Conservation (phyloP, 2,113 vertebrate species). For the Nothocercus nigrocapillus region DNA sequence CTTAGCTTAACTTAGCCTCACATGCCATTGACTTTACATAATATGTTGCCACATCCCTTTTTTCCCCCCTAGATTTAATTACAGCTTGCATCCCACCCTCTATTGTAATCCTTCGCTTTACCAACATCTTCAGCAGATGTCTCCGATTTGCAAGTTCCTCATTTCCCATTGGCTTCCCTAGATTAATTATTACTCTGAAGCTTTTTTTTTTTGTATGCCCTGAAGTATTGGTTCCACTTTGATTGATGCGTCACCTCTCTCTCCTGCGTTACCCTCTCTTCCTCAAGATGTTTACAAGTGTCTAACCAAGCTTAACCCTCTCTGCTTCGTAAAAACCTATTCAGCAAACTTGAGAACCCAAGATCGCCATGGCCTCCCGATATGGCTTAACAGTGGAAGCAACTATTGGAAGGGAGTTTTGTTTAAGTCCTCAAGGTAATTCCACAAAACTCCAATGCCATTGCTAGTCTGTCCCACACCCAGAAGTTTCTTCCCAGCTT, state of each 20-base stretch:
- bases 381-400: background rate
- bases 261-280: background rate
- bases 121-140: background rate
- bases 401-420: background rate
- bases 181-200: background rate
- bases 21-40: background rate
- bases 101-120: conserved; percentile 24
- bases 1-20: background rate
- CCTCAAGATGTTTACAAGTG: background rate
- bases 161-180: background rate
- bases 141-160: background rate
- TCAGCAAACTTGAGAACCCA: background rate
- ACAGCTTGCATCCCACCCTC: background rate
- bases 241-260: background rate
- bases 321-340: background rate
- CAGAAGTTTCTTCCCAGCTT: background rate
- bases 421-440: background rate
- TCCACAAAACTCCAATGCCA: background rate
- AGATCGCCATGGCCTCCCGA: background rate
- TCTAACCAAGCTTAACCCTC: background rate
- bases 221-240: background rate
- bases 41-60: background rate
- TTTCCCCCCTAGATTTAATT: background rate
- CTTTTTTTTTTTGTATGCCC: background rate
- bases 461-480: background rate